A percentile compares a stretch with the other conserved stretches of the same genome.
Conservation (phyloP, 2,113 vertebrate genomes). For the Gyps fulvus region DNA sequence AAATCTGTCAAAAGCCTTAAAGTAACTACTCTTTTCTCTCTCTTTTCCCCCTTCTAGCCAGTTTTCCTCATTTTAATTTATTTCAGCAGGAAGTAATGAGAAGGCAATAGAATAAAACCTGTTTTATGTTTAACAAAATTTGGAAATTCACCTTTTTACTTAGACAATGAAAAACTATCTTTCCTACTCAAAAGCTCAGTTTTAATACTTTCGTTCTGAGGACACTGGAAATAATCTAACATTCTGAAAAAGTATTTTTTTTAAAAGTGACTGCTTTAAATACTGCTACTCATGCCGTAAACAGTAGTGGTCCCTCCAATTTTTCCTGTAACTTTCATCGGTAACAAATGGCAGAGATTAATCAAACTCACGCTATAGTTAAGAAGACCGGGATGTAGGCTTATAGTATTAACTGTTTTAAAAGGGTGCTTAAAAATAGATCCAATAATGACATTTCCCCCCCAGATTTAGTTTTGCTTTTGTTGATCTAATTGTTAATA, state of each 20-base stretch:
- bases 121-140: not conserved
- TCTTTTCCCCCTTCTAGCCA: not conserved
- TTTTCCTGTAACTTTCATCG: not conserved
- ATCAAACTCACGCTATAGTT: not conserved
- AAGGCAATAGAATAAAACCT: not conserved
- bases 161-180: not conserved
- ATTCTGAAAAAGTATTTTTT: not conserved
- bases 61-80: not conserved
- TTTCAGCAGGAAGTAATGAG: not conserved
- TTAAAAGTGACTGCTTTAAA: not conserved
- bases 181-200: not conserved
- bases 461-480: not conserved
- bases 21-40: not conserved
- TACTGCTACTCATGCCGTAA: not conserved
- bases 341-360: not conserved
- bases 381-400: not conserved
- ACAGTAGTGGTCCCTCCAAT: not conserved
- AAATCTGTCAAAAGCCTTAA: not conserved
- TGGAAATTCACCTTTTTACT: not conserved
- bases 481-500: not conserved
- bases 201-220: not conserved
- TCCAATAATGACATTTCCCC: not conserved
- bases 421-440: not conserved
- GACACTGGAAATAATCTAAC: not conserved
- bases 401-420: not conserved